Conservation (phyloP, 2,113 vertebrate genomes). For the Talpa occidentalis region DNA sequence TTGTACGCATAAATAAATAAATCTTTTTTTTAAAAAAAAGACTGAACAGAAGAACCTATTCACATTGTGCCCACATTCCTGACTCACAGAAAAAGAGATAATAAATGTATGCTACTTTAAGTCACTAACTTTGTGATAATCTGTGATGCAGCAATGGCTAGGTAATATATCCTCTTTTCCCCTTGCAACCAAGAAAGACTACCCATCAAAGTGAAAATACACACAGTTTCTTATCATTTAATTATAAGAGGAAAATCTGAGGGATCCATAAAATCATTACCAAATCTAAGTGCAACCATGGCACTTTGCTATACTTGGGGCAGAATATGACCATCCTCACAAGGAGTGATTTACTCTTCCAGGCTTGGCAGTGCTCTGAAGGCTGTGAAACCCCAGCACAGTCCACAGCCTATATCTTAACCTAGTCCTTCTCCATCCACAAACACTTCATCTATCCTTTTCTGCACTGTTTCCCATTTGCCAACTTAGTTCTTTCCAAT, state of each 20-base stretch:
- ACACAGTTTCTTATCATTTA: conserved; percentile 30
- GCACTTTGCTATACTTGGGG: neutral
- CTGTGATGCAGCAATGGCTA: conserved; percentile 46
- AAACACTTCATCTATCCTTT: neutral
- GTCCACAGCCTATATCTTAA: neutral
- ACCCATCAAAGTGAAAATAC: conserved; percentile 45
- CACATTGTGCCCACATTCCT: neutral
- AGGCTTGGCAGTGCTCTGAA: neutral
- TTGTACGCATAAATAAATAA: too few species aligned
- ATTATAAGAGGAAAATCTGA: conserved; percentile 38
- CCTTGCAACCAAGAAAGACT: conserved; percentile 35
- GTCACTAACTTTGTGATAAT: conserved; percentile 36
- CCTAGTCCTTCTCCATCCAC: neutral
- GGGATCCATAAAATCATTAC: neutral
- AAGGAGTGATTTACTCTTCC: neutral
- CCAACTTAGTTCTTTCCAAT: conserved; percentile 30
- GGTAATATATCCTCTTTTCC: conserved; percentile 31
- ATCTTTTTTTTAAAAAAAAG: neutral
- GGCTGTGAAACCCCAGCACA: neutral
- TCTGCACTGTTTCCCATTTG: neutral
- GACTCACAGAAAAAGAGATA: conserved; percentile 43
- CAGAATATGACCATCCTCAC: conserved; percentile 2
- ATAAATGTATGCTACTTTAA: conserved; percentile 22
- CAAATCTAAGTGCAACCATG: neutral
- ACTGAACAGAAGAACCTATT: conserved; percentile 39